These are phyloP conservation scores for Rotaria socialis DNA, from an alignment of 2,888 invertebrate species.

Conservation along the genomic window DNA sequence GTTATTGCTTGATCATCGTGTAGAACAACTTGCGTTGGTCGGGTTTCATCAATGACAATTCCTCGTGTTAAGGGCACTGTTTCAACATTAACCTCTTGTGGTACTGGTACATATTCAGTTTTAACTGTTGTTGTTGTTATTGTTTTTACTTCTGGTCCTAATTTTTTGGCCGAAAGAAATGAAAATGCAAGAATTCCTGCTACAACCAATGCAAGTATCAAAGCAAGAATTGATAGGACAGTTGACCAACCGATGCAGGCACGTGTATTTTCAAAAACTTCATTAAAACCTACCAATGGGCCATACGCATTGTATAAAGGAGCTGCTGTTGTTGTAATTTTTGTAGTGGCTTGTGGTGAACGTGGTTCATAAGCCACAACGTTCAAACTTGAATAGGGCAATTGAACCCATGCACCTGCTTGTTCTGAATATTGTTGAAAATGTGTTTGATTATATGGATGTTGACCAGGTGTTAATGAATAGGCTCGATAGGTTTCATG, in stretches of 20 bases:
- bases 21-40: background rate
- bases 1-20: background rate
- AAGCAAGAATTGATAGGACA: background rate
- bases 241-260: constrained; percentile 1
- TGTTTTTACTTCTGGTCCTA: background rate
- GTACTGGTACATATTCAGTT: background rate
- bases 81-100: background rate
- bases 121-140: background rate
- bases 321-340: background rate
- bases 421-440: background rate
- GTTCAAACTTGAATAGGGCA: background rate
- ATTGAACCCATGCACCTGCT: background rate
- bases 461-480: background rate
- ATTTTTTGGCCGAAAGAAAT: background rate
- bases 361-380: background rate
- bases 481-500: background rate
- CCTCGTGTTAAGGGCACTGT: background rate
- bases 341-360: background rate
- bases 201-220: background rate
- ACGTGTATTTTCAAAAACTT: background rate
- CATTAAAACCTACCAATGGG: background rate
- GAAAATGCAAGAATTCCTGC: background rate
- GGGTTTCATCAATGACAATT: background rate
- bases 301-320: background rate
- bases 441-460: background rate